Conservation (phyloP, 1,140 invertebrate genomes). For the Planococcus citri region DNA sequence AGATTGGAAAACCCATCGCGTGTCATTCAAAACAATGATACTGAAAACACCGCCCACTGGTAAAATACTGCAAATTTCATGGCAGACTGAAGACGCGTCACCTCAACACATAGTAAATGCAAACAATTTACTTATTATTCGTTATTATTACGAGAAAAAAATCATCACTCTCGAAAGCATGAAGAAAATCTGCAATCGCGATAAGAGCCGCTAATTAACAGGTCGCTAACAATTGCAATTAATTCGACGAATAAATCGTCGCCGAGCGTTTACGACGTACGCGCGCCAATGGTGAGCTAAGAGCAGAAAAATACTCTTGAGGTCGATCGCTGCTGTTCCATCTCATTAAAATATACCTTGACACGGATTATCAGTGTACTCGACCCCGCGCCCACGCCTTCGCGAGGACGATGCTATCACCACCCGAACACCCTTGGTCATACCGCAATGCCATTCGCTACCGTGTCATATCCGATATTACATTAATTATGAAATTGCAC, state of each 20-base stretch:
- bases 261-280: neutral
- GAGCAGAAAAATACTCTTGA: neutral
- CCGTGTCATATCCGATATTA: neutral
- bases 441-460: constrained; percentile 1
- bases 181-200: neutral
- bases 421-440: neutral
- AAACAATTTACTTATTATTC: no score
- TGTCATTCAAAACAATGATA: no score
- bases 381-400: neutral
- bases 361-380: neutral
- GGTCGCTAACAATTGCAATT: neutral
- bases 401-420: constrained; percentile 1
- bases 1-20: no score
- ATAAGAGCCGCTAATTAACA: neutral
- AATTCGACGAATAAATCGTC: neutral
- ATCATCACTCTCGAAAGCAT: no score
- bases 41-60: no score
- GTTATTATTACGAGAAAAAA: no score
- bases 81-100: no score
- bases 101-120: no score
- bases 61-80: no score
- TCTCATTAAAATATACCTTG: neutral
- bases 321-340: neutral
- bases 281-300: neutral
- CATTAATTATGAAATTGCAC: no score